These are phyloP conservation scores for Paratrypauchen microcephalus DNA, from an alignment of 2,797 vertebrate genomes.

Conservation along the genomic window DNA sequence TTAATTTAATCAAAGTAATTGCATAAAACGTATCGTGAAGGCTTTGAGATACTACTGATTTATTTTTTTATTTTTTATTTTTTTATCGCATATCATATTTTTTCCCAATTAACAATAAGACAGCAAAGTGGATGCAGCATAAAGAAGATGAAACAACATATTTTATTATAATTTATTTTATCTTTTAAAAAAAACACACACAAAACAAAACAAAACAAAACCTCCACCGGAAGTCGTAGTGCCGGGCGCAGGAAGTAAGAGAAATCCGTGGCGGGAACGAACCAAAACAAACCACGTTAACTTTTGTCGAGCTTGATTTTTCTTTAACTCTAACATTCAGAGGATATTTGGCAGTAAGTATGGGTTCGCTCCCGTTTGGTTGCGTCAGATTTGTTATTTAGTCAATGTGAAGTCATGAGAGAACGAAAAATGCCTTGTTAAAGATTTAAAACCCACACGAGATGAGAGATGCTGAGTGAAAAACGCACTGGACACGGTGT, in stretches of 20 bases:
- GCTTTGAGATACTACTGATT: no score
- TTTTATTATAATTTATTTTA: no score
- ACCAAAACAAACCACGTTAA: neutral
- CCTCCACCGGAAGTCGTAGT: constrained; percentile 43
- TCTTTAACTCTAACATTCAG: neutral
- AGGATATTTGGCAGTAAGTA: constrained; percentile 43
- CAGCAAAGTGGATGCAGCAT: no score
- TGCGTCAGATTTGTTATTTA: neutral
- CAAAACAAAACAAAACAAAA: no score
- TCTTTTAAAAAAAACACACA: no score
- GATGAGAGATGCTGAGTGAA: neutral
- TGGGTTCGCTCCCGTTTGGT: neutral
- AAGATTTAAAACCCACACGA: neutral
- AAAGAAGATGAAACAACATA: no score
- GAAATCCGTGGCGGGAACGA: constrained; percentile 53
- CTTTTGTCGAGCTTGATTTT: neutral
- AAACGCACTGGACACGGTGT: neutral
- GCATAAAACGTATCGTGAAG: no score
- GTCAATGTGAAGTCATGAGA: no score
- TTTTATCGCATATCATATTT: no score
- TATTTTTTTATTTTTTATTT: no score
- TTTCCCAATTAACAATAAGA: no score
- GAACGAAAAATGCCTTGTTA: neutral
- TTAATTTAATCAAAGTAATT: no score
- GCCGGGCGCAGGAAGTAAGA: constrained; percentile 3